phyloP scores from a whole-genome alignment of 2,888 invertebrate genomes.

The Zygaena filipendulae region DNA sequence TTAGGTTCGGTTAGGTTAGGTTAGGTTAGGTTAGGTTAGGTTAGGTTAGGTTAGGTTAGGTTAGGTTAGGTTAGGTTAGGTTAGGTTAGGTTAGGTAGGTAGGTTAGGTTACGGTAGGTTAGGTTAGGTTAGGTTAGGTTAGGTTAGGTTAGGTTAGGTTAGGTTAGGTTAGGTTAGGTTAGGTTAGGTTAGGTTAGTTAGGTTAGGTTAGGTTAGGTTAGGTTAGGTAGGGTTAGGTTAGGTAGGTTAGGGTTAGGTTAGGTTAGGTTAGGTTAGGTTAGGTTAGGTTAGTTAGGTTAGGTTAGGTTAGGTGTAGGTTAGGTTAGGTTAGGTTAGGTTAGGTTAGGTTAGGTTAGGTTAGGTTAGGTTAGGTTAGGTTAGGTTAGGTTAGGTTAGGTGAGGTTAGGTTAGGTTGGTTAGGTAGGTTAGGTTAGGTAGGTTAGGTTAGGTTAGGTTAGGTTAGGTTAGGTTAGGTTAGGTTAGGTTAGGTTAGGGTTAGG shows the following conservation, averaged over 20 bases:
- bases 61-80: slow-evolving; percentile 14
- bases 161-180: slow-evolving; percentile 15
- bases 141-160: slow-evolving; percentile 13
- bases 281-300: slow-evolving; percentile 1
- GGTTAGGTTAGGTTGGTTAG: slow-evolving; percentile 2
- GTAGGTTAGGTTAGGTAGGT: background rate
- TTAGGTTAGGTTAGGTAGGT: slow-evolving; percentile 17
- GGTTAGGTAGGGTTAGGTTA: slow-evolving; percentile 17
- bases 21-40: slow-evolving; percentile 15
- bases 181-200: slow-evolving; percentile 15
- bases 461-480: slow-evolving; percentile 1
- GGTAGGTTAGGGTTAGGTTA: slow-evolving; percentile 13
- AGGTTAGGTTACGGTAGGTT: slow-evolving; percentile 14
- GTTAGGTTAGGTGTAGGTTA: background rate
- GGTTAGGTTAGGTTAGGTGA: slow-evolving; percentile 1
- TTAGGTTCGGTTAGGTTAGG: slow-evolving; percentile 11
- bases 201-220: slow-evolving; percentile 18
- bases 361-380: slow-evolving; percentile 4
- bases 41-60: slow-evolving; percentile 16
- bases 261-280: slow-evolving; percentile 13
- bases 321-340: slow-evolving; percentile 2
- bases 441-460: slow-evolving; percentile 3
- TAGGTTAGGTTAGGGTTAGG: background rate
- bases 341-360: slow-evolving; percentile 4
- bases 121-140: slow-evolving; percentile 15